Conservation (phyloP, 2,113 vertebrate species). For the Larimichthys polyactis region DNA sequence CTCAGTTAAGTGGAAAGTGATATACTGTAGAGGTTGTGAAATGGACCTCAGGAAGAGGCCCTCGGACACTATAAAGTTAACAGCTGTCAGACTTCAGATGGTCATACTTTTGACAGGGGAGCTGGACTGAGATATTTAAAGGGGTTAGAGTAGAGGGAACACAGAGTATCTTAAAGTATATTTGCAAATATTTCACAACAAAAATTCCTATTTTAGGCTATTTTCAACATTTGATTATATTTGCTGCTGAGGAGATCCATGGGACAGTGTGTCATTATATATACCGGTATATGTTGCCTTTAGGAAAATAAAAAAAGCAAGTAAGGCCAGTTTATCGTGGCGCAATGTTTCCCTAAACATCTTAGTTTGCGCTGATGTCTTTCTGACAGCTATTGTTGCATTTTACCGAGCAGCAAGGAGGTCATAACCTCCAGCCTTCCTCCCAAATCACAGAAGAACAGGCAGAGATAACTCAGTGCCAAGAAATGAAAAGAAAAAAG, state of each 20-base stretch:
- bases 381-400: not conserved
- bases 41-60: constrained; percentile 32
- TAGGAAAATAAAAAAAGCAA: not conserved
- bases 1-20: constrained; percentile 41
- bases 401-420: not conserved
- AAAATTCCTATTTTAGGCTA: not conserved
- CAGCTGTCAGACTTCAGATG: constrained; percentile 35
- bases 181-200: not conserved
- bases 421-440: not conserved
- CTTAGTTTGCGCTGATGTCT: not conserved
- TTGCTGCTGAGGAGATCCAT: no score
- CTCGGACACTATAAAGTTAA: constrained; percentile 39
- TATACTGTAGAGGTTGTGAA: constrained; percentile 9
- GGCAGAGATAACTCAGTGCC: not conserved
- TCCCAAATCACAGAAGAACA: not conserved
- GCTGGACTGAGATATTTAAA: not conserved
- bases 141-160: not conserved
- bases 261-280: no score
- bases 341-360: not conserved
- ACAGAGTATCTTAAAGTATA: not conserved
- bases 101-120: constrained; percentile 10
- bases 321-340: not conserved
- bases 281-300: not conserved
- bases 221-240: no score
- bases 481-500: not conserved